phyloP scores from a whole-genome alignment of 2,888 invertebrate genomes.

The Epicampocera succincta region DNA sequence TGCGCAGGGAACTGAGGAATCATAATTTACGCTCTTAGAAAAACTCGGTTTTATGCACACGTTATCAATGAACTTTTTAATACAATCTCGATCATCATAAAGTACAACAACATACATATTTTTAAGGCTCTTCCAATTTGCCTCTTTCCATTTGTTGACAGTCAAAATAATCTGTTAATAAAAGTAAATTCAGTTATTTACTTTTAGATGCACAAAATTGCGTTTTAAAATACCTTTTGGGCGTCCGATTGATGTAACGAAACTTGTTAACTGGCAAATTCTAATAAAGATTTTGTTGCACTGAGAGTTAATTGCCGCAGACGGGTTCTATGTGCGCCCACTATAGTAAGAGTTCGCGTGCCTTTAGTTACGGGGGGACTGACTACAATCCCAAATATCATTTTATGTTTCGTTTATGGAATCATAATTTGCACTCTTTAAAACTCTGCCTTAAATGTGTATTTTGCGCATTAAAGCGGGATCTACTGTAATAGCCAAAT shows the following conservation, averaged over 20 bases:
- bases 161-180: slow-evolving; percentile 92
- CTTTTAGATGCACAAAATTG: background rate
- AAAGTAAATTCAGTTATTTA: background rate
- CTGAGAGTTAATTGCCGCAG: slow-evolving; percentile 97
- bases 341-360: slow-evolving; percentile 97
- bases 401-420: too few relatives aligned
- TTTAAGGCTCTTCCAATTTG: slow-evolving; percentile 99
- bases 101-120: slow-evolving; percentile 99
- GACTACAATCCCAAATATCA: slow-evolving; percentile 75
- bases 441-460: too few relatives aligned
- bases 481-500: too few relatives aligned
- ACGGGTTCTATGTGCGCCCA: slow-evolving; percentile 99
- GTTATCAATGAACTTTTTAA: slow-evolving; percentile 98
- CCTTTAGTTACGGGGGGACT: slow-evolving; percentile 82
- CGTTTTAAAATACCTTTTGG: slow-evolving; percentile 83
- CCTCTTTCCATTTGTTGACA: slow-evolving; percentile 98
- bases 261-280: slow-evolving; percentile 99
- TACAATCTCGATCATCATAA: slow-evolving; percentile 92
- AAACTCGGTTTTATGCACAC: slow-evolving; percentile 99
- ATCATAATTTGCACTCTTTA: too few relatives aligned
- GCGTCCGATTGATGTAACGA: slow-evolving; percentile 98
- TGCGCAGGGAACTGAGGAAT: too few relatives aligned
- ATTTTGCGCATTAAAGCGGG: too few relatives aligned
- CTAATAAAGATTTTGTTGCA: slow-evolving; percentile 98
- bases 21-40: slow-evolving; percentile 98